Percentiles rank a stretch among this genome's conserved stretches.
These are phyloP conservation scores for Drosophila helvetica DNA, from an alignment of 2,888 invertebrate species.

Conservation along the genomic window DNA sequence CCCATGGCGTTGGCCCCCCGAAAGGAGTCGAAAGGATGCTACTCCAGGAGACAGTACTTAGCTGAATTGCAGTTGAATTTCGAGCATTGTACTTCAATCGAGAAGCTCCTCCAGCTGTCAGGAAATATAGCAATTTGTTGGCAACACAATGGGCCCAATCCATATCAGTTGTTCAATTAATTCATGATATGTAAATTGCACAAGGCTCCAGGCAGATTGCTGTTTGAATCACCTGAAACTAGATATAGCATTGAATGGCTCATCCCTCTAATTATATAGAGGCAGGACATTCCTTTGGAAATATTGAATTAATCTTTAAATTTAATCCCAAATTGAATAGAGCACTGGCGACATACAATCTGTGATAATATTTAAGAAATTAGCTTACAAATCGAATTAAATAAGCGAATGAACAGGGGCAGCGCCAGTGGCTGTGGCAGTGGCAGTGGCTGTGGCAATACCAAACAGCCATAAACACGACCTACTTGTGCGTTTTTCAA, in stretches of 20 bases:
- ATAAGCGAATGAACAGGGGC: constrained; percentile 38
- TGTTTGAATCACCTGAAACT: too few relatives aligned
- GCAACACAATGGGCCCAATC: constrained; percentile 11
- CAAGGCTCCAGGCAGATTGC: too few relatives aligned
- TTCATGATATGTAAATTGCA: too few relatives aligned
- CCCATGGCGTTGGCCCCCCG: too few relatives aligned
- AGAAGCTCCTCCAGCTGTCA: constrained; percentile 12
- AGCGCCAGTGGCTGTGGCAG: constrained; percentile 4
- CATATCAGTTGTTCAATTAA: neutral
- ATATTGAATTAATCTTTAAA: neutral
- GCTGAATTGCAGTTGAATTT: too few relatives aligned
- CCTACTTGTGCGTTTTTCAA: constrained; percentile 65
- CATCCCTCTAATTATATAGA: too few relatives aligned
- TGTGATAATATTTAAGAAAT: constrained; percentile 56
- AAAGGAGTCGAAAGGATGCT: too few relatives aligned
- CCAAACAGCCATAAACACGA: constrained; percentile 37
- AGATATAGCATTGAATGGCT: too few relatives aligned
- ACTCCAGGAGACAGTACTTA: too few relatives aligned
- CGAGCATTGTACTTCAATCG: too few relatives aligned
- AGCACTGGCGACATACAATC: neutral
- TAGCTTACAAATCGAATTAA: constrained; percentile 61
- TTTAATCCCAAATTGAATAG: constrained; percentile 18
- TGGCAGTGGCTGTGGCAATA: constrained; percentile 1
- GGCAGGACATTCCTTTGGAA: too few relatives aligned
- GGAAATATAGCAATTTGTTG: constrained; percentile 28